Evolutionary conservation across 2,797 vertebrate species (phyloP).

Genomic region (Periophthalmus magnuspinnatus): DNA sequence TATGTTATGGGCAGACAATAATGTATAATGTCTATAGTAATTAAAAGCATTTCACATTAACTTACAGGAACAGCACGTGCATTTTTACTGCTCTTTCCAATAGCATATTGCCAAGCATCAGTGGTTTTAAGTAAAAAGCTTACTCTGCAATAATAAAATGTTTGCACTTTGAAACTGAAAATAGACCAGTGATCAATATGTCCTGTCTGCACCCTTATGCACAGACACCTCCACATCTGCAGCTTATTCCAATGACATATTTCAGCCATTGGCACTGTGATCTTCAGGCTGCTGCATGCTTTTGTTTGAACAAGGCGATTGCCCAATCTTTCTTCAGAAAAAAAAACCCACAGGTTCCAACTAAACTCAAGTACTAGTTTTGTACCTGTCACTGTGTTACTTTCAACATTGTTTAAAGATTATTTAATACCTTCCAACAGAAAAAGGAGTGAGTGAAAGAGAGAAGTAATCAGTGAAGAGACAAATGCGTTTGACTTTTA

Average conservation of each 20-base stretch:
- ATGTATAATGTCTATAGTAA: not conserved
- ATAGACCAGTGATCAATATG: not conserved
- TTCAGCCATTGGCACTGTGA: not conserved
- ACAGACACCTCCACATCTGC: not conserved
- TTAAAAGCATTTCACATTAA: not conserved
- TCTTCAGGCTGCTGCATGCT: constrained; percentile 14
- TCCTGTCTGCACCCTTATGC: no score
- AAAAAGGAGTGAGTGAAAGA: constrained; percentile 1
- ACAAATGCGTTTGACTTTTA: constrained; percentile 35
- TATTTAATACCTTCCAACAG: not conserved
- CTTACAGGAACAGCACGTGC: not conserved
- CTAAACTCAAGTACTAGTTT: constrained; percentile 6
- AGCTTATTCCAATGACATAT: not conserved
- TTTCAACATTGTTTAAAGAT: not conserved
- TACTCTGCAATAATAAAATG: not conserved
- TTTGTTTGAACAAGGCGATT: constrained; percentile 13
- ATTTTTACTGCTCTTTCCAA: not conserved
- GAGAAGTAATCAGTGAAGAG: constrained; percentile 28
- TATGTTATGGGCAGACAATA: no score
- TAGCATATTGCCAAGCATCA: not conserved
- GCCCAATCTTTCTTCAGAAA: constrained; percentile 19
- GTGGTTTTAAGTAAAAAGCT: not conserved
- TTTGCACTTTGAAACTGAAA: not conserved
- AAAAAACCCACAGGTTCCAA: constrained; percentile 19
- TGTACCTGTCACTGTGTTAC: not conserved